Conservation (phyloP, 2,113 vertebrate species). For the Odocoileus hemionus region DNA sequence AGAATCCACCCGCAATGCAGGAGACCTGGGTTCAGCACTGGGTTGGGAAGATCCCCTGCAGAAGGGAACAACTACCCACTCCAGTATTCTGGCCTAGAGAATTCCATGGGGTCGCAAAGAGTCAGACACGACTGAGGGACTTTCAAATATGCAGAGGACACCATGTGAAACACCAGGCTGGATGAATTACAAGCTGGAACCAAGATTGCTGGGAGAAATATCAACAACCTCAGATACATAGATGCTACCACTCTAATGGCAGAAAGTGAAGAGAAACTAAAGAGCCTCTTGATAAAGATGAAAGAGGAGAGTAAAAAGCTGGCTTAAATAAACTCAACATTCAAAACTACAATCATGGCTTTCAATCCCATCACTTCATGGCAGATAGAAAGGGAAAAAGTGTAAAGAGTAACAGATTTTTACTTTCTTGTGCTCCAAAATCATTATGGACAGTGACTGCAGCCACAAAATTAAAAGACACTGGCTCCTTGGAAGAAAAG, state of each 20-base stretch:
- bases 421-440: not conserved
- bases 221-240: not conserved
- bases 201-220: not conserved
- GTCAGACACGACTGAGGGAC: not conserved
- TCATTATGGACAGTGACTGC: not conserved
- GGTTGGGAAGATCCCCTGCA: not conserved
- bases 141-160: not conserved
- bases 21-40: not conserved
- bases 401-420: not conserved
- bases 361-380: not conserved
- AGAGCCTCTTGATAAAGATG: not conserved
- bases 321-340: not conserved
- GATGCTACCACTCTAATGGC: not conserved
- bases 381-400: not conserved
- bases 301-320: not conserved
- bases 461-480: not conserved
- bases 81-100: not conserved
- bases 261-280: not conserved
- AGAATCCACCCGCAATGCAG: rapidly evolving
- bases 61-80: not conserved
- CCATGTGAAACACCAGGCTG: not conserved
- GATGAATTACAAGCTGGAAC: not conserved
- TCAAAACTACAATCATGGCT: not conserved
- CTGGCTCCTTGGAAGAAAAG: not conserved
- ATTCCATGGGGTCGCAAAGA: not conserved